Evolutionary conservation across 2,797 vertebrate species (phyloP), one percentile per base, ranked within the genome.

Genomic region (Sylvilagus floridanus): DNA sequence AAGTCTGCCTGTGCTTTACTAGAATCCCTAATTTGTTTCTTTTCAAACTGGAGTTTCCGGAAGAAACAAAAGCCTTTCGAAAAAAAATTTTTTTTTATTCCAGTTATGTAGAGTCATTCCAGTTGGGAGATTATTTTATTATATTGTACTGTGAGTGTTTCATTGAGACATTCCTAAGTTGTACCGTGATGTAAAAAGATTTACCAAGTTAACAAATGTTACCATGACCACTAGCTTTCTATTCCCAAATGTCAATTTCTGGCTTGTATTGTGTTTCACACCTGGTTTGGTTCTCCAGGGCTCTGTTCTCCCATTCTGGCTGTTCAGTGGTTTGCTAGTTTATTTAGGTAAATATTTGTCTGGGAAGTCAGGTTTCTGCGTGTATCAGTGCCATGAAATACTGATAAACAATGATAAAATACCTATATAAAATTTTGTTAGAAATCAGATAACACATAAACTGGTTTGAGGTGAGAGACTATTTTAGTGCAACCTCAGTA

Each of bases 241-340:
- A 8, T 92, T 63, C 92, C 69, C 73, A 90, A n/a, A n/a, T 85
- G 12, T 32, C 85, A 73, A 24, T 60, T 85, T 96, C 21, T 92
- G 93, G 71, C 21, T 62, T 78, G 7, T 86, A 60, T 9, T 73
- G 4, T 81, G 19, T 75, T 92, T 88, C 52, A 84, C 81, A 88
- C 32, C 88, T 81, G 42, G 9, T 92, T 77, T 84, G 30, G 92
- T 96, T 95, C 85, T 90, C n/a, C 24, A 37, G 16, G 10, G 26
- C 24, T 76, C 21, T 50, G 7, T 81, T 95, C 37, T 81, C 52
- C 37, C 8, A 17, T 76, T 93, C 26, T 88, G n/a, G 24, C 37
- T 32, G 2, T 93, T 92, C 16, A 63, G 0, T 84, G 50, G 63
- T 72, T 95, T 60, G 77, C 28, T 2, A 69, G 63, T 73, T 95